A percentile compares a stretch with the other conserved stretches of the same genome.
Conservation (phyloP, 2,888 invertebrate species). For the Periphyllus acericola region DNA sequence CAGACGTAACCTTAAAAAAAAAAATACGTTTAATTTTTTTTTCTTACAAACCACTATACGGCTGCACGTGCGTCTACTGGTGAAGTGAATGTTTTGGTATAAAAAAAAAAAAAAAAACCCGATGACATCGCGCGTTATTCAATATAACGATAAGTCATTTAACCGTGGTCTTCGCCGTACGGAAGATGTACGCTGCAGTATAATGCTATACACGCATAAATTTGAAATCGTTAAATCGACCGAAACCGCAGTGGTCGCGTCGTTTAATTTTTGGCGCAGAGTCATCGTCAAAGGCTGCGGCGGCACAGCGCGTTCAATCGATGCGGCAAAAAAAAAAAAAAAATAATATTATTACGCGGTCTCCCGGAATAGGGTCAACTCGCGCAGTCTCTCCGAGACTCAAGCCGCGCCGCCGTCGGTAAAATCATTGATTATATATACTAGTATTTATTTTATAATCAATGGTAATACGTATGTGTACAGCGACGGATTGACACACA, state of each 20-base stretch:
- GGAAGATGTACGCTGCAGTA: too few relatives aligned
- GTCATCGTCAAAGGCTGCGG: background rate
- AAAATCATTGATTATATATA: too few relatives aligned
- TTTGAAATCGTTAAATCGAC: background rate
- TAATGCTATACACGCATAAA: background rate
- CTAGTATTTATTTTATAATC: too few relatives aligned
- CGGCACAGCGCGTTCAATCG: slow-evolving; percentile 13
- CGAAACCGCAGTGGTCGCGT: background rate
- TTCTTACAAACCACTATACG: background rate
- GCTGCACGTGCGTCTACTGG: background rate
- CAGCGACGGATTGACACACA: background rate
- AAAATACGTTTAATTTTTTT: background rate
- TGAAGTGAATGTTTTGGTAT: background rate
- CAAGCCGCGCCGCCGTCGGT: background rate
- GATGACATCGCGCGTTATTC: background rate
- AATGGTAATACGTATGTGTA: too few relatives aligned
- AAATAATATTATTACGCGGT: background rate
- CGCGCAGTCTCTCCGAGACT: background rate
- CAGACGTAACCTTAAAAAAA: background rate
- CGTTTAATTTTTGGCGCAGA: slow-evolving; percentile 29
- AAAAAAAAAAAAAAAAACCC: background rate
- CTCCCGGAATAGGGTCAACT: slow-evolving; percentile 29
- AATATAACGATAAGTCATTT: background rate
- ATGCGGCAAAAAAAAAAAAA: background rate
- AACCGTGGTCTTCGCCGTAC: background rate